phyloP scores from a whole-genome alignment of 35 echinoderm and acorn worm species.

The Apostichopus californicus region DNA sequence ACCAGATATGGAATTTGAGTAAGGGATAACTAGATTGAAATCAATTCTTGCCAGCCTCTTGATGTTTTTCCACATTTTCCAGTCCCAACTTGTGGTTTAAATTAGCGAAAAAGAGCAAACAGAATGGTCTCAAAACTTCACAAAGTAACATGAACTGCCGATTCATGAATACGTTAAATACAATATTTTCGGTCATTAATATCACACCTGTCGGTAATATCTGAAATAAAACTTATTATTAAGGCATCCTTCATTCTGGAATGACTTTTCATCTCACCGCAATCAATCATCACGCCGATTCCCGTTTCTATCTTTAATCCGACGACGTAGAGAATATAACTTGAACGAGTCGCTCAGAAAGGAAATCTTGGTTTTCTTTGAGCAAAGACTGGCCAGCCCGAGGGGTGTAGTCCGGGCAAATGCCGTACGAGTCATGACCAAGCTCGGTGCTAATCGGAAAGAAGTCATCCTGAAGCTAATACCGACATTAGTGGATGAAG shows the following conservation, averaged over 20 bases:
- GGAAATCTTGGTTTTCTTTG: neutral
- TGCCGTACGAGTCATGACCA: constrained; percentile 56
- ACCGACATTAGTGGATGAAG: constrained; percentile 64
- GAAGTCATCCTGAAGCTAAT: constrained; percentile 69
- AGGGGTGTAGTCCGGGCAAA: constrained; percentile 45
- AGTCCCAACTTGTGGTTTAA: too few species aligned
- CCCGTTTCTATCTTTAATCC: neutral
- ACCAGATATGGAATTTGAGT: too few species aligned
- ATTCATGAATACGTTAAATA: too few species aligned
- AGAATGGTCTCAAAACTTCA: too few species aligned
- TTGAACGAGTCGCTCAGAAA: neutral
- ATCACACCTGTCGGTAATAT: neutral
- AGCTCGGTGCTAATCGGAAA: constrained; percentile 52
- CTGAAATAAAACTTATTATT: too few species aligned
- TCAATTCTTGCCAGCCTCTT: too few species aligned
- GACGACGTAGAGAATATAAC: constrained; percentile 19
- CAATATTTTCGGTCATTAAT: neutral
- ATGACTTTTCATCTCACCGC: too few species aligned
- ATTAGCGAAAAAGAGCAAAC: too few species aligned
- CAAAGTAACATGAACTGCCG: too few species aligned
- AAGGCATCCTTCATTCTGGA: neutral
- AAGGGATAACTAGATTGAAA: too few species aligned
- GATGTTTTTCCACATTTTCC: too few species aligned
- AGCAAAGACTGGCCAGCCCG: constrained; percentile 55
- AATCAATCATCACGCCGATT: neutral